Evolutionary conservation across 2,113 vertebrate genomes (phyloP).

Genomic region (Lota lota): DNA sequence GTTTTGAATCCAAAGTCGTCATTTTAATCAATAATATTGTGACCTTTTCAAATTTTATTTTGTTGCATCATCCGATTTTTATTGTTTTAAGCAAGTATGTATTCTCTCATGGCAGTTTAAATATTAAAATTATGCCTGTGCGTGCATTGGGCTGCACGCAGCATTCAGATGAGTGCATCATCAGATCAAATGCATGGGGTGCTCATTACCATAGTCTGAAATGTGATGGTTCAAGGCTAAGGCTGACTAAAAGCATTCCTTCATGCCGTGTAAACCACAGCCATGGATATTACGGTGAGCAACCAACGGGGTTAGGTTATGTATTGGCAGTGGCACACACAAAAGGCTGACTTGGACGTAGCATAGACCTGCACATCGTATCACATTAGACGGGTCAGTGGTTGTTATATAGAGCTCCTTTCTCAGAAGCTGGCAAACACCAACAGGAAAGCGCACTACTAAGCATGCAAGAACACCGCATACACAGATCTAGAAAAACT

Average conservation of each 20-base stretch:
- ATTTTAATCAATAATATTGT: no score
- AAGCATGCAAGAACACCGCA: no score
- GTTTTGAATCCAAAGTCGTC: no score
- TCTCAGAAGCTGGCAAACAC: not conserved
- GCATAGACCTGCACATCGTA: conserved; percentile 7
- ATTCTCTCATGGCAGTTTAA: no score
- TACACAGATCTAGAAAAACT: no score
- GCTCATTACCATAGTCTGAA: conserved; percentile 20
- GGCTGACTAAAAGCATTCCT: conserved; percentile 32
- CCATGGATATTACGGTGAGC: conserved; percentile 3
- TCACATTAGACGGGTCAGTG: conserved; percentile 27
- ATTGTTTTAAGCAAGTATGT: no score
- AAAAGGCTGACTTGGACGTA: conserved; percentile 13
- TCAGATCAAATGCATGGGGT: not conserved
- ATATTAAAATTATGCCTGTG: no score
- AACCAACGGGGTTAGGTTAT: not conserved
- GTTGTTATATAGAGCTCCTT: conserved; percentile 4
- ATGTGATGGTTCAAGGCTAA: conserved; percentile 51
- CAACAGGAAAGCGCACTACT: no score
- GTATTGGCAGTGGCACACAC: conserved; percentile 14
- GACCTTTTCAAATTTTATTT: no score
- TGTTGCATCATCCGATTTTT: no score
- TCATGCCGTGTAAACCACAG: conserved; percentile 42
- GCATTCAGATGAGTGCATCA: not conserved
- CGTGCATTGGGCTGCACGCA: not conserved